phyloP scores from a whole-genome alignment of 2,888 invertebrate genomes.

The Rotaria socialis region DNA sequence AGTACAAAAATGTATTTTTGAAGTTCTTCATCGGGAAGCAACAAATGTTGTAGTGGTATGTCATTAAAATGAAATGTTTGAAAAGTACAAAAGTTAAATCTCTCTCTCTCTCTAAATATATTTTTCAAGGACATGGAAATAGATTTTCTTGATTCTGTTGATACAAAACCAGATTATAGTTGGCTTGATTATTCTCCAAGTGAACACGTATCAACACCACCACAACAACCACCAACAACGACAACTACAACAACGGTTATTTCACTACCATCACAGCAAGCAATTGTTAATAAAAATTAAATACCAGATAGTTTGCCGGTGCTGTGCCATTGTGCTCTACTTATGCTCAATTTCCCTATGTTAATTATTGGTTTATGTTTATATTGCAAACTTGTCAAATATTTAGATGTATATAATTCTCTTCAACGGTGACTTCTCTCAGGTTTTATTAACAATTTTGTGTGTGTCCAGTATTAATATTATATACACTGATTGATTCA shows the following conservation, averaged over 20 bases:
- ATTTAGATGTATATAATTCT: not conserved
- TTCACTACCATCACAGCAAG: not conserved
- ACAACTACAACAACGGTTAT: not conserved
- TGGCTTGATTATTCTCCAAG: not conserved
- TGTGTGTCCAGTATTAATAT: not conserved
- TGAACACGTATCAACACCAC: not conserved
- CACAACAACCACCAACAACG: not conserved
- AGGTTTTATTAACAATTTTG: not conserved
- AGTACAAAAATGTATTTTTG: conserved; percentile 40
- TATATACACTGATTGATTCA: not conserved
- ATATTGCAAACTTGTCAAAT: not conserved
- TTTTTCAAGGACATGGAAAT: not conserved
- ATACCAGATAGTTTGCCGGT: conserved; percentile 26
- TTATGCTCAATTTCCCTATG: not conserved
- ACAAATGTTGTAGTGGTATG: conserved; percentile 35
- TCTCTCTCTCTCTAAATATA: too few relatives aligned
- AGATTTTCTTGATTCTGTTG: conserved; percentile 16
- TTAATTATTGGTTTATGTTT: not conserved
- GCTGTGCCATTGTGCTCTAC: not conserved
- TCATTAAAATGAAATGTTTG: not conserved
- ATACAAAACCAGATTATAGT: conserved; percentile 10
- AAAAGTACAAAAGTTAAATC: not conserved
- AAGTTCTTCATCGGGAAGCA: conserved; percentile 44
- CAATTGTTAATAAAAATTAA: not conserved
- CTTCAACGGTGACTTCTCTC: not conserved